Percentiles rank a stretch among this genome's conserved stretches.
phyloP scores from a whole-genome alignment of 2,888 invertebrate species.

The Nomada ruficornis region DNA sequence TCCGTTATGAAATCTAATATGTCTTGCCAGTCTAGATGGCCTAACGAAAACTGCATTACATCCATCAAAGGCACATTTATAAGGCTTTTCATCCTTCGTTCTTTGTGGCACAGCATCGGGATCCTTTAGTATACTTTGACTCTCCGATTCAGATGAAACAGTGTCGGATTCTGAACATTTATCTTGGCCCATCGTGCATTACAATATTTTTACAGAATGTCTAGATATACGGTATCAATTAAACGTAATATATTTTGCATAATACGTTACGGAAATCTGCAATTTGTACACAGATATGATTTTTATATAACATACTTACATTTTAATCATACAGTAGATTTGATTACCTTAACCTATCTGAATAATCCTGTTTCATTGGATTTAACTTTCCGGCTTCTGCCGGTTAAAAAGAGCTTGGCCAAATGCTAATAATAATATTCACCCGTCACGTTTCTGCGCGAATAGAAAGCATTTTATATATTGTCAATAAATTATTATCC shows the following conservation, averaged over 20 bases:
- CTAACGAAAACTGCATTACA: conserved; percentile 86
- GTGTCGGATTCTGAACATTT: conserved; percentile 14
- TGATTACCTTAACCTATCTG: background rate
- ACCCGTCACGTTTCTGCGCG: background rate
- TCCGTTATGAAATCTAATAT: conserved; percentile 86
- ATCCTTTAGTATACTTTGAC: background rate
- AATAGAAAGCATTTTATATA: background rate
- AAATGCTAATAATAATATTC: background rate
- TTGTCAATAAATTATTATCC: background rate
- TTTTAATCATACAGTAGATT: background rate
- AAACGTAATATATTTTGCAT: background rate
- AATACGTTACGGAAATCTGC: background rate
- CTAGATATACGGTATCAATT: background rate
- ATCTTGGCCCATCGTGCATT: conserved; percentile 44
- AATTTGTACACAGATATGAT: background rate
- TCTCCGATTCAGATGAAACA: background rate
- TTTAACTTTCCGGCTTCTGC: background rate
- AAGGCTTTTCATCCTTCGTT: conserved; percentile 72
- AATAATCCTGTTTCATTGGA: background rate
- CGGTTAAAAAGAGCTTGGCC: background rate
- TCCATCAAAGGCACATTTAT: conserved; percentile 84
- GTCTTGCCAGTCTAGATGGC: conserved; percentile 86
- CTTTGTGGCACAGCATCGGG: background rate
- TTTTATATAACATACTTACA: background rate
- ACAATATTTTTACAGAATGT: background rate